Percentiles rank a stretch among this genome's conserved stretches.
These are phyloP conservation scores for Chaetodon trifasciatus DNA, from an alignment of 2,797 vertebrate genomes.

Conservation along the genomic window DNA sequence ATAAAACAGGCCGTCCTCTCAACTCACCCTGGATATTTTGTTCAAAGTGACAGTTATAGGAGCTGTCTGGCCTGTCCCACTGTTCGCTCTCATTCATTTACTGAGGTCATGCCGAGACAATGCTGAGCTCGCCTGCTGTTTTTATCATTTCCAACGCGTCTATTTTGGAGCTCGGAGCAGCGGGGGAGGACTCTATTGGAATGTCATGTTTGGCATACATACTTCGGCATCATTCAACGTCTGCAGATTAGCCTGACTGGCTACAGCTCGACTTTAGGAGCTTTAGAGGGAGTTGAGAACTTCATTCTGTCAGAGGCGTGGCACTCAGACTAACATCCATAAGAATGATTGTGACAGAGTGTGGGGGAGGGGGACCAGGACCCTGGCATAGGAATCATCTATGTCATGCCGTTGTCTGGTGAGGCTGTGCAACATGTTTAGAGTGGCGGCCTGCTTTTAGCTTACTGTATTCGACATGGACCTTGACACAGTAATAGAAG, in stretches of 20 bases:
- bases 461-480: conserved; percentile 33
- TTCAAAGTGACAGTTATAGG: conserved; percentile 69
- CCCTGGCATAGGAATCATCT: conserved; percentile 7
- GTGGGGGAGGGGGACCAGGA: not conserved
- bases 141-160: conserved; percentile 73
- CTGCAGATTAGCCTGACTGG: conserved; percentile 68
- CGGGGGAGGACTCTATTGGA: conserved; percentile 58
- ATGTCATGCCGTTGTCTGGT: conserved; percentile 11
- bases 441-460: conserved; percentile 42
- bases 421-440: conserved; percentile 23
- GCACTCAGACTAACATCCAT: conserved; percentile 58
- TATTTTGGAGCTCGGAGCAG: conserved; percentile 70
- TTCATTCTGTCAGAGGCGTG: conserved; percentile 62
- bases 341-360: conserved; percentile 43
- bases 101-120: conserved; percentile 66
- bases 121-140: conserved; percentile 65
- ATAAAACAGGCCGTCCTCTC: conserved; percentile 16
- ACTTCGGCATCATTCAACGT: conserved; percentile 64
- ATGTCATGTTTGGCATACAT: conserved; percentile 73
- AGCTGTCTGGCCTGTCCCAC: conserved; percentile 53
- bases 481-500: conserved; percentile 55
- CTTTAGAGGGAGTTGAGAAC: conserved; percentile 55
- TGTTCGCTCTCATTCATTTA: conserved; percentile 70
- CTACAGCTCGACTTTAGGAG: conserved; percentile 56
- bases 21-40: conserved; percentile 49